A percentile compares a stretch with the other conserved stretches of the same genome.
These are phyloP conservation scores for Drosophila parthenogenetica DNA, from an alignment of 2,888 invertebrate genomes.

Conservation along the genomic window DNA sequence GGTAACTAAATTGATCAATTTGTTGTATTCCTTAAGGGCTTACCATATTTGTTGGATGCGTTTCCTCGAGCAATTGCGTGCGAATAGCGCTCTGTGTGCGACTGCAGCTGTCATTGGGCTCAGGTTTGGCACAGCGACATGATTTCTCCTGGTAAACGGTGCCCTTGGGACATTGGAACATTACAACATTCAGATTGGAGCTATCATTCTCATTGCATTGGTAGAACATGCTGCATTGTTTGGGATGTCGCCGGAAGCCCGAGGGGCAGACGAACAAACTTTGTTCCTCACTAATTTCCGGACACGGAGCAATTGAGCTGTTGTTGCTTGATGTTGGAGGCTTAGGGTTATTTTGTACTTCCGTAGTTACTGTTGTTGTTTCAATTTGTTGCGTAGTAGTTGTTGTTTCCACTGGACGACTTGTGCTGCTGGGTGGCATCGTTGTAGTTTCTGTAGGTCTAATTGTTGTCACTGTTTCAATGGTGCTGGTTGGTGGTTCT, in stretches of 20 bases:
- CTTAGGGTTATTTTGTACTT: conserved; percentile 6
- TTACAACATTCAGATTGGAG: conserved; percentile 90
- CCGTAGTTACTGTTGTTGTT: conserved; percentile 41
- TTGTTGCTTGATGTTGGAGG: conserved; percentile 19
- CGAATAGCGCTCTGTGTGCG: conserved; percentile 52
- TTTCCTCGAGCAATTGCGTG: conserved; percentile 63
- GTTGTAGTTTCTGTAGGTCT: conserved; percentile 49
- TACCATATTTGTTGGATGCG: conserved; percentile 76
- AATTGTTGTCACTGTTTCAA: conserved; percentile 42
- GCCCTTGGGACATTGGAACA: conserved; percentile 91
- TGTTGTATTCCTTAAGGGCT: conserved; percentile 25
- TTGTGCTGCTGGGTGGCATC: conserved; percentile 12
- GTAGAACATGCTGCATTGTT: conserved; percentile 93
- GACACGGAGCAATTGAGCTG: conserved; percentile 73
- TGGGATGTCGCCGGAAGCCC: conserved; percentile 93
- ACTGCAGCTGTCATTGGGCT: conserved; percentile 84
- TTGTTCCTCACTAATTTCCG: conserved; percentile 87
- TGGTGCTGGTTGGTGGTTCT: conserved; percentile 34
- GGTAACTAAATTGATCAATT: not conserved
- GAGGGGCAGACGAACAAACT: conserved; percentile 91
- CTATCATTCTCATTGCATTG: conserved; percentile 90
- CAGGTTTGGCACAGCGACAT: conserved; percentile 89
- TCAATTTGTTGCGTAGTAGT: conserved; percentile 26
- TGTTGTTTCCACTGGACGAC: conserved; percentile 35
- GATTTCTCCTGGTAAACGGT: conserved; percentile 91